Base-by-base conservation (phyloP, 2,113 vertebrate species). In the Stigmatopora nigra region DNA sequence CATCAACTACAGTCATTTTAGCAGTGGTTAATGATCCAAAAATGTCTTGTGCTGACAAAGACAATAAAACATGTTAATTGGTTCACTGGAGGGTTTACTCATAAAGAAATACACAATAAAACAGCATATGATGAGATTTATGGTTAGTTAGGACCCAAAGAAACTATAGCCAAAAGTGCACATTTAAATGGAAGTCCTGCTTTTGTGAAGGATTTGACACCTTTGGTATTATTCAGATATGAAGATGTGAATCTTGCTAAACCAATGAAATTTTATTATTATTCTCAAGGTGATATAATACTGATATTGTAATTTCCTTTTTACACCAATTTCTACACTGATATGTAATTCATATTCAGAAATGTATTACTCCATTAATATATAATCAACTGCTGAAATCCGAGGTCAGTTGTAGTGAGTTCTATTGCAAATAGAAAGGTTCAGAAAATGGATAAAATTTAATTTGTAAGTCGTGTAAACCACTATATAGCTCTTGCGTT, bases 11-110 rank as follows among this genome's bases (percentile, higher is more conserved):
- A 57, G 62, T 75, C 74, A 76, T 46, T 45, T 51, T 56, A 36
- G 60, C 44, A 56, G 64, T 25, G 59, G 69, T 67, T 72, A 63
- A 53, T 38, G 59, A 61, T n/a, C 59, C 59, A 45, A 61, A 61
- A 38, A 45, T 20, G 41, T 61, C 38, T 19, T 45, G 41, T 61
- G 59, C 38, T 45, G 68, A 69, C 56, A 72, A 65, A 67, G 35
- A 59, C 51, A 66, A 52, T 51, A 41, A 62, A 74, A 13, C 41
- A 53, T 73, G 69, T 81, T 78, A 67, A 70, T 75, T 77, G 75
- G 3, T 71, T 31, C 51, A 41, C 69, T 58, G 61, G 73, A 17
- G 2, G n/a, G 36, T 74, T 71, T 67, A 73, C 47, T 57, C 62
- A 61, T 71, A 64, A 71, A 62, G 76, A 69, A 36, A 62, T 16